Evolutionary conservation across 2,888 invertebrate genomes (phyloP), one percentile per base, ranked within the genome.

Genomic region (Athalia rosae): DNA sequence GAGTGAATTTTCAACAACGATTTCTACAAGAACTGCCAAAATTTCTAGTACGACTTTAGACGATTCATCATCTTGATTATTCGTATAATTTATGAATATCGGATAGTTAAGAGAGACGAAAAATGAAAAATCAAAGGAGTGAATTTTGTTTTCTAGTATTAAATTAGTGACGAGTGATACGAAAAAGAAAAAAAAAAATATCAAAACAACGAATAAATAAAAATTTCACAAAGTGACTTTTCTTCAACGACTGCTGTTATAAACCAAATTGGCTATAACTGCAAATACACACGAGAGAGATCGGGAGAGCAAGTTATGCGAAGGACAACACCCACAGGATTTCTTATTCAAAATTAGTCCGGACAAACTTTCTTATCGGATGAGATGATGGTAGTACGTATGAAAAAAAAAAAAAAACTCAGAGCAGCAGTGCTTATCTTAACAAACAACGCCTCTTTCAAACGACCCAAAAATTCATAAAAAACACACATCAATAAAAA

Each of bases 341-440:
- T 71, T n/a, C n/a, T 58, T 45, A 45, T 56, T 43, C 58, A 71
- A 71, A 58, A 71, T 71, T 58, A 45, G 58, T 43, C 67, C 67
- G 67, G n/a, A 8, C 8, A 67, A 53, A 67, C 50, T 47, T 67
- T 15, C 53, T 71, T 56, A 48, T 58, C 71, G 71, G 59, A 71
- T 48, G 74, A 59, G 50, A 74, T 74, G 61, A 74, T 61, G 53
- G 74, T 74, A 74, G 74, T 74, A 62, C 74, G 74, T 74, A 74
- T 74, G 58, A 43, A 58, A 69, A 9, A 43, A 11, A 15, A 71
- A 28, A 28, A 28, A 8, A 8, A 53, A 1, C n/a, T 28, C 53
- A n/a, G 53, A n/a, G n/a, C 8, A 58, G 53, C 67, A 67, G 67
- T 28, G 53, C 53, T 67, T 67, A 64, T 64, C 47, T 13, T 64